Evolutionary conservation across 2,113 vertebrate species (phyloP).

Genomic region (Spermophilus dauricus): DNA sequence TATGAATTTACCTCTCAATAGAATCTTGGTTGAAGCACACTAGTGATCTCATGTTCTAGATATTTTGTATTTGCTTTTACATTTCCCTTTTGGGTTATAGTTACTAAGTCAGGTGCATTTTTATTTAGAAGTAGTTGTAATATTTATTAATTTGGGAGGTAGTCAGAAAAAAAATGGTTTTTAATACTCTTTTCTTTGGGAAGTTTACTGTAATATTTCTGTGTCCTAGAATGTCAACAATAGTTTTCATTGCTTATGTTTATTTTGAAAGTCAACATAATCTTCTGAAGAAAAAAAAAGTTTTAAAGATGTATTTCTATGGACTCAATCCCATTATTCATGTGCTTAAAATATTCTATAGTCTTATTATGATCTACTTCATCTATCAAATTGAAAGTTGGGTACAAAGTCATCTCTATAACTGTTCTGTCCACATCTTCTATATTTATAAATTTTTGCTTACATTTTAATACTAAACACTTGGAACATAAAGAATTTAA

Average conservation of each 20-base stretch:
- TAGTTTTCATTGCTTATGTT: background rate
- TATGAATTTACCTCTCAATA: slow-evolving; percentile 27
- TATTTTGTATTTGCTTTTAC: slow-evolving; percentile 38
- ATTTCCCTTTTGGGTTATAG: slow-evolving; percentile 40
- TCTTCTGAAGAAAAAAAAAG: background rate
- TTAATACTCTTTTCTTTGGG: background rate
- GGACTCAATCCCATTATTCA: background rate
- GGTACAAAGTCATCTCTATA: background rate
- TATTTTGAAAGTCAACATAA: background rate
- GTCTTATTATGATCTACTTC: background rate
- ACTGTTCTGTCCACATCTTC: background rate
- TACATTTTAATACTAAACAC: background rate
- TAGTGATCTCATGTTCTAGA: background rate
- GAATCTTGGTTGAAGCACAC: slow-evolving; percentile 24
- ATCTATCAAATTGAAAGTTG: background rate
- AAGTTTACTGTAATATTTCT: slow-evolving; percentile 22
- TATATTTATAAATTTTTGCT: background rate
- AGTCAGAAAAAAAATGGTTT: slow-evolving; percentile 13
- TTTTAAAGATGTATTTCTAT: background rate
- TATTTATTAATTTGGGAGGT: slow-evolving; percentile 52
- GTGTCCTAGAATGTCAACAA: background rate
- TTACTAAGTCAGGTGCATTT: background rate
- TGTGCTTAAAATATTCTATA: background rate
- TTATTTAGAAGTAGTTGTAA: slow-evolving; percentile 14
- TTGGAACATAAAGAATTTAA: slow-evolving; percentile 57